phyloP scores from a whole-genome alignment of 2,113 vertebrate genomes.

The Nyctereutes procyonoides region DNA sequence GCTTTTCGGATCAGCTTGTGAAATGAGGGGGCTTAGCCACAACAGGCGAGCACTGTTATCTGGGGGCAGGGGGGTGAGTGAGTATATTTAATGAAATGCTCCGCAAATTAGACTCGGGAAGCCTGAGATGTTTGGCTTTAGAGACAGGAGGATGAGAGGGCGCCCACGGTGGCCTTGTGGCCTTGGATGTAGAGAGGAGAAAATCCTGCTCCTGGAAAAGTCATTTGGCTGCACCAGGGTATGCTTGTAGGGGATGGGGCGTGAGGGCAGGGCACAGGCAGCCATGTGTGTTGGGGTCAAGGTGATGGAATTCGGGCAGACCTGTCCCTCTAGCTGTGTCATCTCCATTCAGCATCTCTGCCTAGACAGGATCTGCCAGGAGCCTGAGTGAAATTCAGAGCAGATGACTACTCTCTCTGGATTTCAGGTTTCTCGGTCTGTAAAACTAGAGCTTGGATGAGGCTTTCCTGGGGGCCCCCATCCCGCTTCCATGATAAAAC shows the following conservation, averaged over 20 bases:
- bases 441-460: background rate
- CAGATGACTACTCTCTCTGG: background rate
- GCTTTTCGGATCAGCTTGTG: slow-evolving; percentile 58
- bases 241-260: background rate
- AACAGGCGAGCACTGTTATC: background rate
- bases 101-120: slow-evolving; percentile 24
- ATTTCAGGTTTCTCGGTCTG: background rate
- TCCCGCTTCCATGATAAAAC: background rate
- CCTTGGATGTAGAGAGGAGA: background rate
- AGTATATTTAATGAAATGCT: slow-evolving; percentile 27
- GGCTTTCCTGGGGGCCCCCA: background rate
- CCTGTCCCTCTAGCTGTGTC: too few species aligned
- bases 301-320: background rate
- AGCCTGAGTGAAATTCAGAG: background rate
- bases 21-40: slow-evolving; percentile 57
- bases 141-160: background rate
- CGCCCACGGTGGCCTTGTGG: background rate
- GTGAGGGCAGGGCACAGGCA: fast-evolving
- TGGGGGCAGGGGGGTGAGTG: background rate
- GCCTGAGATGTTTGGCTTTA: background rate
- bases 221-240: background rate
- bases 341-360: background rate
- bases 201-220: background rate
- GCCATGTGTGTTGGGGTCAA: background rate
- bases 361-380: background rate